A percentile compares a stretch with the other conserved stretches of the same genome.
phyloP scores from a whole-genome alignment of 1,140 invertebrate species.

The Copidosoma floridanum region DNA sequence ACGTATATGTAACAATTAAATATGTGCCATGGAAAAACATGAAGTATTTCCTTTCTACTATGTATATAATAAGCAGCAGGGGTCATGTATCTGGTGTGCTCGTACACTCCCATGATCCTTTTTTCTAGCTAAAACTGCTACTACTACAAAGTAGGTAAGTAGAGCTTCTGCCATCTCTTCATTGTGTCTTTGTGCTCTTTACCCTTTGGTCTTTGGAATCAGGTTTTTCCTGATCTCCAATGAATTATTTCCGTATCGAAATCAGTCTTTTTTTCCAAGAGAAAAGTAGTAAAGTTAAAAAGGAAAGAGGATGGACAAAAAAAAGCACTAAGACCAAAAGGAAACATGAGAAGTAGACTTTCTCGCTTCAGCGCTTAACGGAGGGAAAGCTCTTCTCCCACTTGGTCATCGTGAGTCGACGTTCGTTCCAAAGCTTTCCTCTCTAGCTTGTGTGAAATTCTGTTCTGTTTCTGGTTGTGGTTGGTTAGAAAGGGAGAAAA shows the following conservation, averaged over 20 bases:
- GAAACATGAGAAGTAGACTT: neutral
- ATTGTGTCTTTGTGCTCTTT: too few species aligned
- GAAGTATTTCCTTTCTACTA: too few species aligned
- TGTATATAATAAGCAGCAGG: too few species aligned
- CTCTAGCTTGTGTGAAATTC: neutral
- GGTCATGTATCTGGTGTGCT: too few species aligned
- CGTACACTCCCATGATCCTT: too few species aligned
- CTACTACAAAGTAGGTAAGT: too few species aligned
- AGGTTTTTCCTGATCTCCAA: slow-evolving; percentile 13
- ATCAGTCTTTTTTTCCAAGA: slow-evolving; percentile 4
- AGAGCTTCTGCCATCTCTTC: too few species aligned
- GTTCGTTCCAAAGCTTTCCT: slow-evolving; percentile 21
- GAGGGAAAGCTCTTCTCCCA: slow-evolving; percentile 10
- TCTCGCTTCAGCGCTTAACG: slow-evolving; percentile 21
- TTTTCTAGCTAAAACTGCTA: too few species aligned
- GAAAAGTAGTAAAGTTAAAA: slow-evolving; percentile 10
- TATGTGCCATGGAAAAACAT: too few species aligned
- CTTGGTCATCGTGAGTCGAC: neutral
- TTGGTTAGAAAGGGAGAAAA: neutral
- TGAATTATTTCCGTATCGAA: slow-evolving; percentile 30
- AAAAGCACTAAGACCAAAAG: neutral
- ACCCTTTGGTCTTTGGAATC: neutral
- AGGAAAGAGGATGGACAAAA: neutral
- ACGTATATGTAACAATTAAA: too few species aligned
- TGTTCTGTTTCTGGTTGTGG: neutral